These are phyloP conservation scores for Drosophila ambigua DNA, from an alignment of 1,140 invertebrate species.

Conservation along the genomic window DNA sequence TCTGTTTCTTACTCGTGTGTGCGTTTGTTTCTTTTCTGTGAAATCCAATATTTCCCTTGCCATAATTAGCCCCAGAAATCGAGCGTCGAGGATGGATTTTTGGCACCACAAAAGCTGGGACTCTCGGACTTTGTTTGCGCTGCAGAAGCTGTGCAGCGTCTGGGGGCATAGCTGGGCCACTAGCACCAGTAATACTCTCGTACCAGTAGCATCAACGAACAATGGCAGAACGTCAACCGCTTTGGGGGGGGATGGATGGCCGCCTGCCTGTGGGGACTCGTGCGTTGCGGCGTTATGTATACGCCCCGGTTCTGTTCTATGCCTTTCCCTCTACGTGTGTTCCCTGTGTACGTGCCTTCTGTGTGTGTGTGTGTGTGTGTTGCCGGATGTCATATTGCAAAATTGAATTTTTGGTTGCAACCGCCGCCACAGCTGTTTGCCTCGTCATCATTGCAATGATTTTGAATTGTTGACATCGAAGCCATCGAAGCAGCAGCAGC, in stretches of 20 bases:
- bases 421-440: slow-evolving; percentile 69
- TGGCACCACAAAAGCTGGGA: too few species aligned
- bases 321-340: background rate
- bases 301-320: slow-evolving; percentile 39
- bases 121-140: too few species aligned
- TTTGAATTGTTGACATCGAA: slow-evolving; percentile 77
- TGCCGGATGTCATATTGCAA: slow-evolving; percentile 79
- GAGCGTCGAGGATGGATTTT: too few species aligned
- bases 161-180: too few species aligned
- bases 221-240: slow-evolving; percentile 68
- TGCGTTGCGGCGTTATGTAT: slow-evolving; percentile 77
- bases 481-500: slow-evolving; percentile 20
- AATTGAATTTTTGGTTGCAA: slow-evolving; percentile 75
- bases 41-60: too few species aligned
- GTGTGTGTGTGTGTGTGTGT: slow-evolving; percentile 30
- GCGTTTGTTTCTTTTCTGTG: too few species aligned
- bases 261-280: slow-evolving; percentile 52
- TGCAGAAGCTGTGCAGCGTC: too few species aligned
- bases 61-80: too few species aligned
- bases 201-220: slow-evolving; percentile 61
- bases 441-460: slow-evolving; percentile 78
- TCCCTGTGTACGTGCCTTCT: background rate
- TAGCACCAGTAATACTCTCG: background rate
- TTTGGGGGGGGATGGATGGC: background rate
- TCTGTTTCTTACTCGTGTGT: too few species aligned